Conservation (phyloP, 2,888 invertebrate genomes). For the Cantharis lateralis region DNA sequence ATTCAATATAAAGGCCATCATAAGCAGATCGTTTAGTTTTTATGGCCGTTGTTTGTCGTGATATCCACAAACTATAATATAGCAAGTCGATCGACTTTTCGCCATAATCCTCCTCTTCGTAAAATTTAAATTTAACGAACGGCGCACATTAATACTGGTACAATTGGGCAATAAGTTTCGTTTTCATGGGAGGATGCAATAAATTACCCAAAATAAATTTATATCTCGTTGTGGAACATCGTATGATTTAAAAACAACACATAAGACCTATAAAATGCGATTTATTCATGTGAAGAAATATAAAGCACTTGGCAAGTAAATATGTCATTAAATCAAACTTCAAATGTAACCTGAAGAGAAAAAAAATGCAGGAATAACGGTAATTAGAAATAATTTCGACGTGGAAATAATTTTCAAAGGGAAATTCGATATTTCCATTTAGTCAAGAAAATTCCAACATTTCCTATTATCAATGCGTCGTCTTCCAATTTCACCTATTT, state of each 20-base stretch:
- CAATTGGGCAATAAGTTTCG: background rate
- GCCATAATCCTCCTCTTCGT: background rate
- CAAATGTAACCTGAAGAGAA: constrained; percentile 1
- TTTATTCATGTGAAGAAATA: constrained; percentile 12
- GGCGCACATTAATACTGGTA: background rate
- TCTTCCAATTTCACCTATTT: background rate
- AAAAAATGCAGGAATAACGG: background rate
- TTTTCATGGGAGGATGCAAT: constrained; percentile 4
- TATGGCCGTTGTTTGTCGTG: constrained; percentile 21
- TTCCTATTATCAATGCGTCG: background rate
- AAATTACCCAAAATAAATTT: constrained; percentile 7
- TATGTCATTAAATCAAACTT: constrained; percentile 11
- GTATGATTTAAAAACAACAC: constrained; percentile 13
- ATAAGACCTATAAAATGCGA: constrained; percentile 6
- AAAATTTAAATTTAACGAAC: background rate
- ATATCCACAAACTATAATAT: constrained; percentile 2
- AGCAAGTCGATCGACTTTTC: background rate
- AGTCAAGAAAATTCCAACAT: background rate
- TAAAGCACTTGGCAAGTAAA: constrained; percentile 14
- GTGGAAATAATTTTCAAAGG: background rate
- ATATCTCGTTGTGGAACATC: constrained; percentile 3
- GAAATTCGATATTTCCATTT: background rate
- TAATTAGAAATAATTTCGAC: background rate
- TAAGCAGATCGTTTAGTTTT: constrained; percentile 22
- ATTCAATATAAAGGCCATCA: constrained; percentile 17